phyloP scores from a whole-genome alignment of 2,797 vertebrate species.

The Anguilla pacifica region DNA sequence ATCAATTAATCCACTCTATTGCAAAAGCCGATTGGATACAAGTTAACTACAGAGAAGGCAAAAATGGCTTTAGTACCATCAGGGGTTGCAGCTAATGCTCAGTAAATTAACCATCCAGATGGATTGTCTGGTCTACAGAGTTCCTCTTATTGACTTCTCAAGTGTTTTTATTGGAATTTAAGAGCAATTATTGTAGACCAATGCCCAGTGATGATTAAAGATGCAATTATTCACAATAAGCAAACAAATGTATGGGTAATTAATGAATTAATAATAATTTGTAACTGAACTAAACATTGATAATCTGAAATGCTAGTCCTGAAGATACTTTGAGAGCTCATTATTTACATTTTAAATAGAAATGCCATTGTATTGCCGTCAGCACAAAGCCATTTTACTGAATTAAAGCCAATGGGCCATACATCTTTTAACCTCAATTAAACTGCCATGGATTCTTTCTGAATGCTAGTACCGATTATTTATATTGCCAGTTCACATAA shows the following conservation, averaged over 20 bases:
- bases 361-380: not conserved
- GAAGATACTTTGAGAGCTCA: not conserved
- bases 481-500: not conserved
- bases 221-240: slow-evolving; percentile 25
- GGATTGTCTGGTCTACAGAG: slow-evolving; percentile 23
- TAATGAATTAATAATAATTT: slow-evolving; percentile 23
- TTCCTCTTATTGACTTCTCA: slow-evolving; percentile 7
- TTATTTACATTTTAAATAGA: not conserved
- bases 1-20: not conserved
- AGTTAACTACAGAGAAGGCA: not conserved
- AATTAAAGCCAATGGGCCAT: not conserved
- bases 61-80: not conserved
- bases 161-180: slow-evolving; percentile 14
- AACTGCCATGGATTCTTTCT: not conserved
- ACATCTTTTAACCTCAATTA: not conserved
- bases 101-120: not conserved
- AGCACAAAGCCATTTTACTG: not conserved
- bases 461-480: too few relatives aligned
- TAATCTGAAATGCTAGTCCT: not conserved
- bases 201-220: slow-evolving; percentile 20
- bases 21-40: not conserved
- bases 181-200: slow-evolving; percentile 19
- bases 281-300: not conserved
- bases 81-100: not conserved
- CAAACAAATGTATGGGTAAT: slow-evolving; percentile 5